phyloP scores from a whole-genome alignment of 1,140 invertebrate species.

The Euglossa dilemma region DNA sequence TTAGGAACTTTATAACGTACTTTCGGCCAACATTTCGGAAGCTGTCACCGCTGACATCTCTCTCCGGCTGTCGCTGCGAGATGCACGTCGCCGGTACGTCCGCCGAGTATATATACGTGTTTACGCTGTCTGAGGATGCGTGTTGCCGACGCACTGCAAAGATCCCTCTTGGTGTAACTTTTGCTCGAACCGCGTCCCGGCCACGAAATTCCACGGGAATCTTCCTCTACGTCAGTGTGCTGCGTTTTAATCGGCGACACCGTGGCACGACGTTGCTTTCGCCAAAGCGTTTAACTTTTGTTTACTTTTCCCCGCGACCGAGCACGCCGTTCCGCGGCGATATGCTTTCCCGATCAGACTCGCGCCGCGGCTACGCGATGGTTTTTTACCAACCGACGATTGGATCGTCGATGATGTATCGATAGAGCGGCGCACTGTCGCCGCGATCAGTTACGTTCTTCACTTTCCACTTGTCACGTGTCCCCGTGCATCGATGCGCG shows the following conservation, averaged over 20 bases:
- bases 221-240: conserved; percentile 33
- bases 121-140: not conserved
- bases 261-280: conserved; percentile 27
- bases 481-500: conserved; percentile 30
- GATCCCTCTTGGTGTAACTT: not conserved
- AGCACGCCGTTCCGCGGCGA: not conserved
- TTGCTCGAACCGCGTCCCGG: not conserved
- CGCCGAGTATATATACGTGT: not conserved
- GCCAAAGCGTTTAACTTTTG: conserved; percentile 39
- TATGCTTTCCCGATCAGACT: conserved; percentile 1
- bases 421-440: not conserved
- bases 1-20: not conserved
- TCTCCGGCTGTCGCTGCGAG: not conserved
- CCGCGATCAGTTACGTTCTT: not conserved
- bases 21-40: not conserved
- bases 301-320: conserved; percentile 23
- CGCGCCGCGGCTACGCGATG: not conserved
- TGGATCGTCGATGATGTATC: not conserved
- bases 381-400: not conserved
- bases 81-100: not conserved
- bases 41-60: conserved; percentile 4
- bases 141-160: not conserved
- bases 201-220: conserved; percentile 21
- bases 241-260: conserved; percentile 8
- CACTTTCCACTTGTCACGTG: conserved; percentile 66